Evolutionary conservation across 1,140 invertebrate species (phyloP), one percentile per base, ranked within the genome.

Genomic region (Diachasmimorpha longicaudata): DNA sequence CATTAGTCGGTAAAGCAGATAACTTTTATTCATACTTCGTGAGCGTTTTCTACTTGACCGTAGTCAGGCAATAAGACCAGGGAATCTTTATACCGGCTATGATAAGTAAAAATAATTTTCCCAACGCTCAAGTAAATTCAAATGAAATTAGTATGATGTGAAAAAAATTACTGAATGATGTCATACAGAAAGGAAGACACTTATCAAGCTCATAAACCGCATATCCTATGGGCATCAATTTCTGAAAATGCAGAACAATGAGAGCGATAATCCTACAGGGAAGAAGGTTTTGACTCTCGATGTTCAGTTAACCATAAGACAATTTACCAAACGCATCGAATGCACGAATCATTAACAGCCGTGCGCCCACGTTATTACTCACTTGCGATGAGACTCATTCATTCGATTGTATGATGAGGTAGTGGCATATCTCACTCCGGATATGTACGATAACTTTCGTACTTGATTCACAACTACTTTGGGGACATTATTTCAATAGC

Each of bases 391-490:
- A 55, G 19, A 55, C 14, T 19, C 48, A 55, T 63, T 63, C 58
- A 25, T 25, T 25, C 23, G 19, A 25, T 25, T 3, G 58, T 25
- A 63, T 63, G 58, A 63, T 63, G 58, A 63, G 19, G 58, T 52
- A 52, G 14, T 52, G 48, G 19, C 16, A 19, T 63, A 63, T 63
- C 58, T 25, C 19, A 21, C 63, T 37, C 69, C 68, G 74, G 74
- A 76, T 76, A 52, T 52, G 48, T 52, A 76, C 46, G 74, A 76
- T 76, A 76, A 75, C 52, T 42, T 19, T 63, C 19, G 13, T 55
- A 21, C 42, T 21, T 69, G n/a, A 37, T 36, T 19, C 46, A 46
- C n/a, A 55, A 52, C 39, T n/a, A 68, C 0, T 58, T 63, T 68
- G 63, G 23, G 58, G 6, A 63, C 58, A 63, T 63, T 55, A 19